Evolutionary conservation across 2,797 vertebrate species (phyloP), one percentile per base, ranked within the genome.

Genomic region (Lepilemur ruficaudatus): DNA sequence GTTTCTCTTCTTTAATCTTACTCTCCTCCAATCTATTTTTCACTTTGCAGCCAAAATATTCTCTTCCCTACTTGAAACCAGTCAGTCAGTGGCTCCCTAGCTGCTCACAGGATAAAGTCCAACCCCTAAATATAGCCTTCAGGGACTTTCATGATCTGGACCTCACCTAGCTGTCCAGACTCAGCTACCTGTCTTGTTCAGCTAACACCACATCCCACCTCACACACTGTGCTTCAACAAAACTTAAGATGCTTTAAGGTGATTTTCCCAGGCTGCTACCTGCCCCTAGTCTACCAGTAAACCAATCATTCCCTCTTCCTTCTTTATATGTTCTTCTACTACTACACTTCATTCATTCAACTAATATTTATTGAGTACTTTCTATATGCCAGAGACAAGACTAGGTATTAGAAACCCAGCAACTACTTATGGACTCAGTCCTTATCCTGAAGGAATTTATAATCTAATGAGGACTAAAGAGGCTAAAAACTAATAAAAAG

Each of bases 401-500:
- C 6, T 48, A 95, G 30, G 10, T 80, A 83, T 38, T 83, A 3
- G 57, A 86, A 38, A 93, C 46, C 30, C 79, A 96, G 38, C 48
- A 89, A 79, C 65, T 89, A 86, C 52, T 72, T 92, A 93, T 17
- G 28, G 41, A 81, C 28, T 91, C 25, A 59, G 46, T 82, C 35
- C 46, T 86, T 93, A 80, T 89, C 13, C 50, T 92, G 48, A 89
- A 93, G 46, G 38, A 93, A 96, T 93, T 91, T 73, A 94, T 94
- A 78, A 89, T 76, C 72, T 85, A 91, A 85, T 84, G 30, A 95
- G 8, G 30, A 87, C 41, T 97, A 86, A 93, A 89, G 32, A 94
- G 22, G 23, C 65, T 93, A 46, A 95, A 90, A 89, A 92, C 32
- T 90, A 82, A 18, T 67, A 61, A 65, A 52, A 92, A 95, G 20